Base-by-base conservation (phyloP, 2,797 vertebrate species). In the Enteromius paludinosus region DNA sequence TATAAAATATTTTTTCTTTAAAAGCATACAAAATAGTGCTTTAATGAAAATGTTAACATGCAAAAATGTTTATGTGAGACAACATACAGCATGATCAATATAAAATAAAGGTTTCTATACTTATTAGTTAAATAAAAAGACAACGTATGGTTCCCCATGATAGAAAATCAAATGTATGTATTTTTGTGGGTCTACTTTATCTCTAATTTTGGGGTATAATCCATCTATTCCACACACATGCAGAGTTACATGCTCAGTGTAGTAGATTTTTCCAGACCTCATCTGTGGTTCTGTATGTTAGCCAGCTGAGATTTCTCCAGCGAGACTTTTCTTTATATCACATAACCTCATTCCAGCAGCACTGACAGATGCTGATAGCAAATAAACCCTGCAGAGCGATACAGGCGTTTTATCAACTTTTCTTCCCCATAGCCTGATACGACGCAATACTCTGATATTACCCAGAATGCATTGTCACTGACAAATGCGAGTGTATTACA, bases 401-500 rank as follows among this genome's bases (percentile, higher is more conserved):
- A 28, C 73, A 76, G 56, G 30, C 17, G 3, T 62, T 62, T 80
- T 5, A 35, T 80, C 78, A 45, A 30, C 17, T 71, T 71, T 79
- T 71, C 66, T 17, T 49, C 79, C n/a, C 41, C 28, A 4, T 62
- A 62, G 12, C 28, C 35, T 49, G 41, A 62, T 65, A 41, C 49
- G 30, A 62, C 52, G 17, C 17, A n/a, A 30, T 47, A 25, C 52
- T 76, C 25, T 59, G 61, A 68, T 56, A 62, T 38, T 69, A 75
- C 47, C 71, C 80, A 82, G 59, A 66, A 66, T 73, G 70, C 79
- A 54, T 9, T 54, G 45, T 20, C 47, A 68, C 14, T 59, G 47
- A 68, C 38, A 82, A 56, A 68, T 75, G 71, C 0, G n/a, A 54
- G 23, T 30, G 47, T 75, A 43, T 81, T 85, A 65, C 68, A 79